A percentile compares a stretch with the other conserved stretches of the same genome.
phyloP scores from a whole-genome alignment of 1,140 invertebrate species.

The Asbolus verrucosus region DNA sequence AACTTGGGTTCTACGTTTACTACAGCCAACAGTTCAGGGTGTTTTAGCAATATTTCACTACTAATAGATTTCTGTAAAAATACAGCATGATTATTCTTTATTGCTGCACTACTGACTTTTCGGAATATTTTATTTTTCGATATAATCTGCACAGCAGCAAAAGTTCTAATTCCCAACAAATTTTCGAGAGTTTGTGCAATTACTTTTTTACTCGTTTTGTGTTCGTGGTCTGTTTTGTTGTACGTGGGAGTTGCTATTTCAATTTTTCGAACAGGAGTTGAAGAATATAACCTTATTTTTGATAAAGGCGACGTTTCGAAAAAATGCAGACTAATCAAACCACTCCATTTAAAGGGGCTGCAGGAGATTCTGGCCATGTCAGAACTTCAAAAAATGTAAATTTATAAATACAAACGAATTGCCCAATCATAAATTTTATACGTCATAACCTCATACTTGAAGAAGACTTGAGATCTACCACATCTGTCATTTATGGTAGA shows the following conservation, averaged over 20 bases:
- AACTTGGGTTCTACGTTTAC: constrained; percentile 50
- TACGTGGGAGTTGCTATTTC: neutral
- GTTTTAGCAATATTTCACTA: constrained; percentile 49
- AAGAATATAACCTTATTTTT: neutral
- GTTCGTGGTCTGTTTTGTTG: constrained; percentile 1
- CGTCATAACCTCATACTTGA: too few relatives aligned
- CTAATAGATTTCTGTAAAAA: constrained; percentile 48
- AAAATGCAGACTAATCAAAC: too few relatives aligned
- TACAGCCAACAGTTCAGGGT: constrained; percentile 56
- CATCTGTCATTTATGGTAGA: too few relatives aligned
- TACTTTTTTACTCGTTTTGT: constrained; percentile 13
- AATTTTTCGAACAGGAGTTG: neutral
- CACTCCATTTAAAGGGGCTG: too few relatives aligned
- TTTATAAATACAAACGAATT: too few relatives aligned
- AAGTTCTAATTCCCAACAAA: constrained; percentile 37
- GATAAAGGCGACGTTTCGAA: neutral
- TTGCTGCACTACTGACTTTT: constrained; percentile 19
- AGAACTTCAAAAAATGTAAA: too few relatives aligned
- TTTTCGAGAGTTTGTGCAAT: constrained; percentile 42
- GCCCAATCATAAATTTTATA: too few relatives aligned
- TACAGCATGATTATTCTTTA: constrained; percentile 53
- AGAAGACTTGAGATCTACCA: too few relatives aligned
- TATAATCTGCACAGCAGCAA: constrained; percentile 47
- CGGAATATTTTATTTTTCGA: constrained; percentile 44
- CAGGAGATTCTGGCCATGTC: too few relatives aligned